Evolutionary conservation across 2,113 vertebrate genomes (phyloP).

Genomic region (Sander vitreus): DNA sequence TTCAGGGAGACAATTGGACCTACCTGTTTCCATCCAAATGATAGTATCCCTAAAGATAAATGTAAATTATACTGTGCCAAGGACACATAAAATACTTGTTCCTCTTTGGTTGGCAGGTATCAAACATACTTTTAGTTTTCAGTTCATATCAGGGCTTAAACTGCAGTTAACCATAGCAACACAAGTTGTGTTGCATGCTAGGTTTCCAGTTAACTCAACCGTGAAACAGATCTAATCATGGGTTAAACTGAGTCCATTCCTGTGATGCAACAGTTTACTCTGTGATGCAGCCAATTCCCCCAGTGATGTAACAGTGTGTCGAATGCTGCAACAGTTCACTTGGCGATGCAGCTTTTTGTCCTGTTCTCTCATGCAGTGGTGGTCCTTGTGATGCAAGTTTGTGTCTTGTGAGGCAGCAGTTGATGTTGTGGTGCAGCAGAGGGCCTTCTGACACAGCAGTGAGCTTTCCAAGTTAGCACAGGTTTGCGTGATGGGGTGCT

Average conservation of each 20-base stretch:
- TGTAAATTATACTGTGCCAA: not conserved
- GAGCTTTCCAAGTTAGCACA: slow-evolving; percentile 18
- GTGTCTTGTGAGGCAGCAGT: slow-evolving; percentile 4
- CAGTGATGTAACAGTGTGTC: slow-evolving; percentile 23
- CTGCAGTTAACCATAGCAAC: not conserved
- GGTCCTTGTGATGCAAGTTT: not conserved
- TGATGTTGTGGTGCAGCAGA: slow-evolving; percentile 2
- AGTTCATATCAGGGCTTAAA: not conserved
- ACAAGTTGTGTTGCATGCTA: not conserved
- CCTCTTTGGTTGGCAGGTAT: not conserved
- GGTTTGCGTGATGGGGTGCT: slow-evolving; percentile 32
- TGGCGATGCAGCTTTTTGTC: not conserved
- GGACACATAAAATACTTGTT: not conserved
- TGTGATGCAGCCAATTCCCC: slow-evolving; percentile 7
- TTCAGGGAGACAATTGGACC: too few species aligned
- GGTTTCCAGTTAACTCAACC: not conserved
- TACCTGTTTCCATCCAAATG: not conserved
- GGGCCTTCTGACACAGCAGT: slow-evolving; percentile 11
- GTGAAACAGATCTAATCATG: slow-evolving; percentile 3
- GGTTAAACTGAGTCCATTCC: not conserved
- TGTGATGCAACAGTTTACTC: slow-evolving; percentile 57
- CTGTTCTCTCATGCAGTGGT: not conserved
- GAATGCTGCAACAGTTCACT: not conserved
- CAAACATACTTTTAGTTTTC: not conserved
- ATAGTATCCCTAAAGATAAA: not conserved